Conservation (phyloP, 2,797 vertebrate species). For the Tapirus indicus region DNA sequence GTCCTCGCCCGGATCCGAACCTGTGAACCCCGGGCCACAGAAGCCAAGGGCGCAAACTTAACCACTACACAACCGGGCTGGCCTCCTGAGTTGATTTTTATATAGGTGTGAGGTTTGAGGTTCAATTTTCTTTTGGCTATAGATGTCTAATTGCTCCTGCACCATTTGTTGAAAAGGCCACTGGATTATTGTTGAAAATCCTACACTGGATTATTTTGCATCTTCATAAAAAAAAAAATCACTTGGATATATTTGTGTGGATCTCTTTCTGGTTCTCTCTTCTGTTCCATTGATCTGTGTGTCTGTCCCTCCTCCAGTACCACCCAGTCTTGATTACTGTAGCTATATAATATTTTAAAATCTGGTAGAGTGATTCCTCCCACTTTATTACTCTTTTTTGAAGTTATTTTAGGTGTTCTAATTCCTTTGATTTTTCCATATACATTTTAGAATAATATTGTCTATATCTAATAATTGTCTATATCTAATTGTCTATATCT, state of each 20-base stretch:
- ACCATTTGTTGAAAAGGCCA: neutral
- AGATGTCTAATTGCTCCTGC: neutral
- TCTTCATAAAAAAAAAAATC: neutral
- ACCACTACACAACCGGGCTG: too few relatives aligned
- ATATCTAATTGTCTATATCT: too few relatives aligned
- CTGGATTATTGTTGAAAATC: neutral
- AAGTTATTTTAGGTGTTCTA: neutral
- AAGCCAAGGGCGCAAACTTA: too few relatives aligned
- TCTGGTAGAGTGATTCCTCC: neutral
- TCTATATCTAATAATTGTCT: too few relatives aligned
- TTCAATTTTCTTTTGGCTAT: neutral
- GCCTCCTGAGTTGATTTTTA: neutral
- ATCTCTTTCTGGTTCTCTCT: neutral
- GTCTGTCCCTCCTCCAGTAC: neutral
- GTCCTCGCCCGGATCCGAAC: too few relatives aligned
- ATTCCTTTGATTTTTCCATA: constrained; percentile 13
- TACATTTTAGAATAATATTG: neutral
- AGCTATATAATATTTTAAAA: neutral
- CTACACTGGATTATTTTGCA: neutral
- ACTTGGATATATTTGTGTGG: neutral
- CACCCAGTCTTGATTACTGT: too few relatives aligned
- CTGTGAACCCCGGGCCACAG: too few relatives aligned
- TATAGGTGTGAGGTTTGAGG: neutral
- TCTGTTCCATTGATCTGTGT: neutral
- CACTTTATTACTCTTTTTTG: neutral